Evolutionary conservation across 2,113 vertebrate genomes (phyloP), one percentile per base, ranked within the genome.

Genomic region (Campylomormyrus numenius): DNA sequence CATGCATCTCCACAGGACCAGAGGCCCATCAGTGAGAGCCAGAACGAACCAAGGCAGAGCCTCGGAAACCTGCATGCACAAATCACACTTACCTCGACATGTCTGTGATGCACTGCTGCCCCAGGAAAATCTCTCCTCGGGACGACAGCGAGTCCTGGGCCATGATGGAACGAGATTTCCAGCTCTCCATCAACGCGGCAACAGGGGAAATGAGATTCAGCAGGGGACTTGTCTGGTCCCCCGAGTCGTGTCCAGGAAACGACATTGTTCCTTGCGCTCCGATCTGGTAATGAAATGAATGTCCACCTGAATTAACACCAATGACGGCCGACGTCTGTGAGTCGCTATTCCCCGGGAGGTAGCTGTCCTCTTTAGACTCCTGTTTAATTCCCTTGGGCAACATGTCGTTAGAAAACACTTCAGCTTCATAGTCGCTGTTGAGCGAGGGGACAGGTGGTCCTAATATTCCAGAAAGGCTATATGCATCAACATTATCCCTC

Each of bases 261-360:
- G 98, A 98, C 96, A 99, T 99, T 39, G 97, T 98, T 95, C 98
- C 98, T 95, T 98, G 97, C 89, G 98, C 97, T 95, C 98, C 98
- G 94, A 99, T 99, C 96, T 98, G 96, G 96, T 99, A 99, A 96
- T 99, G 98, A 96, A 99, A 99, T 77, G 98, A 99, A 94, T 99
- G 98, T 96, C 98, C 98, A 91, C 97, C 95, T 92, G 98, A 98
- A 97, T 99, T 99, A 95, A 99, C 98, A 88, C 98, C 98, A 92
- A 99, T 97, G 90, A 99, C 98, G 94, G 98, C 98, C 87, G 98
- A 98, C 1, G 98, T 95, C 89, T 98, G 97, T 94, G 97, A 95
- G 92, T 93, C 93, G 94, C 95, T 96, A 95, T 96, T 98, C 92
- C 98, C 98, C 91, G 97, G 97, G 95, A 97, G 98, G 95, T 98